These are phyloP conservation scores for Diaperis boleti DNA, from an alignment of 2,888 invertebrate genomes.

Conservation along the genomic window DNA sequence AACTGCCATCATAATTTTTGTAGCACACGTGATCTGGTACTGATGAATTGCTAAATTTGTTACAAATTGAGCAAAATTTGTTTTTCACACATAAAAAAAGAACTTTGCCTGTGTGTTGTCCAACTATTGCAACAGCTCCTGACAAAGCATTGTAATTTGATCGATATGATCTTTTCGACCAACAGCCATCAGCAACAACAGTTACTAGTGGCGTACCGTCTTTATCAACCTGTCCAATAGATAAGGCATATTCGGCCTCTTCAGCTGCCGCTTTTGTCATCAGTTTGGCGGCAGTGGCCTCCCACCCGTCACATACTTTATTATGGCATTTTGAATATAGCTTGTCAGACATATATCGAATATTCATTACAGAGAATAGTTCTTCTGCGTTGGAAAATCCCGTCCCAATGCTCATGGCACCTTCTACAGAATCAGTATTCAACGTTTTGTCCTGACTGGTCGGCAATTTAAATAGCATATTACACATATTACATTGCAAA, in stretches of 20 bases:
- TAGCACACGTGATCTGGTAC: background rate
- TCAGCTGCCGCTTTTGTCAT: background rate
- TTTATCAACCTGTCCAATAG: constrained; percentile 35
- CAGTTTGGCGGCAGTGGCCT: no score
- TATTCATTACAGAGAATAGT: background rate
- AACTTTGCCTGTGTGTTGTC: constrained; percentile 36
- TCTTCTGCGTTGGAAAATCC: background rate
- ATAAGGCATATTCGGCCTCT: background rate
- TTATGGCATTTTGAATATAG: no score
- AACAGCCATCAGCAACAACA: constrained; percentile 34
- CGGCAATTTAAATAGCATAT: background rate
- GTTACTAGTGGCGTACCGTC: constrained; percentile 39
- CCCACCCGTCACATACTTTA: no score
- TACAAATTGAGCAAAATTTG: constrained; percentile 23
- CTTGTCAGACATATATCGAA: background rate
- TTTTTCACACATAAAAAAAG: constrained; percentile 26
- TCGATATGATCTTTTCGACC: constrained; percentile 38
- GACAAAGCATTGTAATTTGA: no score
- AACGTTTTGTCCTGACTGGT: constrained; percentile 12
- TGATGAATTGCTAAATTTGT: no score
- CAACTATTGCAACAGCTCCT: no score
- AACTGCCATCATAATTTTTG: background rate
- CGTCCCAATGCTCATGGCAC: background rate
- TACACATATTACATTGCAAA: constrained; percentile 30
- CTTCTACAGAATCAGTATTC: background rate